phyloP scores from a whole-genome alignment of 2,888 invertebrate species.

The Xylota sylvarum region DNA sequence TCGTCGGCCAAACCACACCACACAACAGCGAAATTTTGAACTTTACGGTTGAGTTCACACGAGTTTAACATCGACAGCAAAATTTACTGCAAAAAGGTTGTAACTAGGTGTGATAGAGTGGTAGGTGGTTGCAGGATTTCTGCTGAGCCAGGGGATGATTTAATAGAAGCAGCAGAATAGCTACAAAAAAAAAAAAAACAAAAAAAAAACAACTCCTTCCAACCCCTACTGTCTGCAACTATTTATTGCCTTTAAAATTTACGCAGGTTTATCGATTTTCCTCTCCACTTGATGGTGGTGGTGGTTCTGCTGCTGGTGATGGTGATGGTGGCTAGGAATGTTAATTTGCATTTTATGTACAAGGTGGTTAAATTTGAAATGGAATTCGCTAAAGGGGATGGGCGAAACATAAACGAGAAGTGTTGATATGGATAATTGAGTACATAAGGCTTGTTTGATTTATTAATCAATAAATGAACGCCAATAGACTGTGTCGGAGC shows the following conservation, averaged over 20 bases:
- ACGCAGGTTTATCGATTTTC: constrained; percentile 73
- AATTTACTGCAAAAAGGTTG: constrained; percentile 52
- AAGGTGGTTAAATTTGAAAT: constrained; percentile 66
- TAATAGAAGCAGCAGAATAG: constrained; percentile 35
- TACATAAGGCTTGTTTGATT: constrained; percentile 63
- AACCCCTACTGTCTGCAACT: constrained; percentile 47
- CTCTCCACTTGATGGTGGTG: constrained; percentile 28
- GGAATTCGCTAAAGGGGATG: constrained; percentile 28
- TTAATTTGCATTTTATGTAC: constrained; percentile 70
- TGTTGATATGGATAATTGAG: constrained; percentile 59
- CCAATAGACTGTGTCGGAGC: constrained; percentile 5
- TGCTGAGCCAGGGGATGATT: constrained; percentile 60
- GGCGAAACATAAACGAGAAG: constrained; percentile 36
- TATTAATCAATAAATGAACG: constrained; percentile 65
- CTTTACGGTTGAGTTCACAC: constrained; percentile 72
- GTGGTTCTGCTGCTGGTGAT: background rate
- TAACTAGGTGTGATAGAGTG: constrained; percentile 58
- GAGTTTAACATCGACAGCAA: constrained; percentile 60
- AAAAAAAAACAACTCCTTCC: constrained; percentile 1
- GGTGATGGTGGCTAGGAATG: constrained; percentile 47
- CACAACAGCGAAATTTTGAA: constrained; percentile 67
- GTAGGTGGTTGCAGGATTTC: constrained; percentile 30
- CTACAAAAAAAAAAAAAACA: constrained; percentile 12
- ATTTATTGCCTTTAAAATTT: constrained; percentile 73
- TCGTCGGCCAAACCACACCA: constrained; percentile 52